Conservation (phyloP, 2,797 vertebrate species). For the Gymnoscopelus braueri region DNA sequence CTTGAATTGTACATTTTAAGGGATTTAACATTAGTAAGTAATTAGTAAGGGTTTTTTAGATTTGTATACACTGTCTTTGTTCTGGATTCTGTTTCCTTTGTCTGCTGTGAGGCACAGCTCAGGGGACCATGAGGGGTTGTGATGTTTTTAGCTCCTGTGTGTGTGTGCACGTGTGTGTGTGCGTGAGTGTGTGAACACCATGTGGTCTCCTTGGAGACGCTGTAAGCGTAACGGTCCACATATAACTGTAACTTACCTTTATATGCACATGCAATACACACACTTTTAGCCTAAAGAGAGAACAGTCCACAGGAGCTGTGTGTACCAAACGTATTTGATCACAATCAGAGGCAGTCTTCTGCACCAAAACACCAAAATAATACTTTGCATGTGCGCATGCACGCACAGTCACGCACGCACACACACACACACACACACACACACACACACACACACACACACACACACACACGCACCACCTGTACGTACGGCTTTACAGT, state of each 20-base stretch:
- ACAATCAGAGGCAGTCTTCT: not conserved
- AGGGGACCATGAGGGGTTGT: not conserved
- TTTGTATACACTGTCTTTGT: not conserved
- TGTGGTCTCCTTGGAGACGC: too few species aligned
- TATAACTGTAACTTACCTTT: not conserved
- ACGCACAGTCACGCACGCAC: not conserved
- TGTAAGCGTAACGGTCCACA: not conserved
- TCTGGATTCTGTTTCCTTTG: not conserved
- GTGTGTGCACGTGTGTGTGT: conserved; percentile 2
- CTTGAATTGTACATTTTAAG: too few species aligned
- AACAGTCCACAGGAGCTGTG: not conserved
- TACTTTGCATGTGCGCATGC: not conserved
- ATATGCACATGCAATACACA: conserved; percentile 19
- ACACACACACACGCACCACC: not conserved
- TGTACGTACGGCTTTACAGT: too few species aligned
- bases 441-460: not conserved
- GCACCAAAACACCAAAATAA: not conserved
- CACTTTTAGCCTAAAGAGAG: not conserved
- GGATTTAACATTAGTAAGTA: too few species aligned
- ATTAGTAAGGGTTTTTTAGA: too few species aligned
- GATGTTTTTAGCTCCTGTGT: not conserved
- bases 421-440: not conserved
- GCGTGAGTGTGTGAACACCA: not conserved
- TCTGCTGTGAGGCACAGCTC: not conserved
- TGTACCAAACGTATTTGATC: not conserved